These are phyloP conservation scores for Calypte anna DNA, from an alignment of 2,113 vertebrate species.

Conservation along the genomic window DNA sequence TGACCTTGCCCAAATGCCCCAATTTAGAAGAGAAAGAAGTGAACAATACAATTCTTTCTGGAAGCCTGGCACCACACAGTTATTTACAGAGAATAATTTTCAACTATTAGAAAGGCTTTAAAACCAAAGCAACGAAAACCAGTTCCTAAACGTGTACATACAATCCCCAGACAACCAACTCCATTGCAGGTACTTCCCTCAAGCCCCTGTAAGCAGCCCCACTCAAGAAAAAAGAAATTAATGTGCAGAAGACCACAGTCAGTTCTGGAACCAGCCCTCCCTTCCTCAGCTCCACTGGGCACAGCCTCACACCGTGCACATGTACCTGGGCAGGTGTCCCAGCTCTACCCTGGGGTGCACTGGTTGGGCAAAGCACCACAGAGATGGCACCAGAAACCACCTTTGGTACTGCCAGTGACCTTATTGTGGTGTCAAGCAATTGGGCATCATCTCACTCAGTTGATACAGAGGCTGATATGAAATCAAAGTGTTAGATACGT, in stretches of 20 bases:
- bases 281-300: not conserved
- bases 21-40: constrained; percentile 13
- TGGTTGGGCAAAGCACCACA: not conserved
- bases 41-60: not conserved
- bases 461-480: not conserved
- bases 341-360: rapidly evolving
- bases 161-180: not conserved
- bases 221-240: not conserved
- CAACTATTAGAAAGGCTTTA: not conserved
- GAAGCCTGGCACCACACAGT: not conserved
- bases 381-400: rapidly evolving
- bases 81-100: constrained; percentile 16
- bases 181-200: not conserved
- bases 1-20: not conserved
- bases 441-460: not conserved
- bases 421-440: not conserved
- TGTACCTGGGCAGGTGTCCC: too few species aligned
- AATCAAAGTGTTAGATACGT: not conserved
- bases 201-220: not conserved
- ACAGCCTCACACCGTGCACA: rapidly evolving
- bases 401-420: rapidly evolving
- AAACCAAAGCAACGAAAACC: constrained; percentile 11
- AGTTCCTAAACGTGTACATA: not conserved
- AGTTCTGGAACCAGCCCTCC: not conserved
- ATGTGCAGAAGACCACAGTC: not conserved